Evolutionary conservation across 2,888 invertebrate species (phyloP), one percentile per base, ranked within the genome.

Genomic region (Lapara coniferarum): DNA sequence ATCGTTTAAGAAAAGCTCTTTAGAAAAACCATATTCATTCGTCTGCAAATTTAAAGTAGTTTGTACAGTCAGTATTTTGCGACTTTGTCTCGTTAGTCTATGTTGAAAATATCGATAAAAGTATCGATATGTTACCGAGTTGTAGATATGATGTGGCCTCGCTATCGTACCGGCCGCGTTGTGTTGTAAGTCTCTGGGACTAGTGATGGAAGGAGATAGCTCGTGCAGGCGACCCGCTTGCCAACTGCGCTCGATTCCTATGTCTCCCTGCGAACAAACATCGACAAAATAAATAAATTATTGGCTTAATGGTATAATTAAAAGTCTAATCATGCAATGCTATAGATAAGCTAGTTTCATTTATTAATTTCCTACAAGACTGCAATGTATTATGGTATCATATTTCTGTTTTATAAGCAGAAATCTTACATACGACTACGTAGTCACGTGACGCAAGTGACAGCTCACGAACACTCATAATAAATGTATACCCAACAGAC

Each of bases 181-280:
- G 37, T 4, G 12, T 63, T 46, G 46, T 63, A 63, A 63, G 46
- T 63, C 46, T 46, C 49, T 49, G 16, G 49, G 63, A 63, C 59
- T 63, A 63, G 19, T 63, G 6, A 13, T 49, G 63, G 19, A 63
- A 46, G 19, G 63, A 16, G 13, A 16, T 19, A 13, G 19, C 19
- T 7, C 49, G 63, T 12, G 57, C 57, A 57, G 49, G 66, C 53
- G 73, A 70, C 52, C 73, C 63, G 14, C 30, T 13, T 19, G 49
- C 63, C 63, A 19, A 63, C 69, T 51, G 58, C 25, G 55, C 70
- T 71, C 74, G 49, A 68, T 68, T 76, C 76, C 81, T 85, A 85
- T 77, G 82, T 82, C 51, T 82, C 79, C 74, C 85, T 85, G 82
- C 5, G 76, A 78, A 76, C 16, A 63, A 53, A 66, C 52, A 16